Base-by-base conservation (phyloP, 2,797 vertebrate genomes). In the Diceros bicornis region DNA sequence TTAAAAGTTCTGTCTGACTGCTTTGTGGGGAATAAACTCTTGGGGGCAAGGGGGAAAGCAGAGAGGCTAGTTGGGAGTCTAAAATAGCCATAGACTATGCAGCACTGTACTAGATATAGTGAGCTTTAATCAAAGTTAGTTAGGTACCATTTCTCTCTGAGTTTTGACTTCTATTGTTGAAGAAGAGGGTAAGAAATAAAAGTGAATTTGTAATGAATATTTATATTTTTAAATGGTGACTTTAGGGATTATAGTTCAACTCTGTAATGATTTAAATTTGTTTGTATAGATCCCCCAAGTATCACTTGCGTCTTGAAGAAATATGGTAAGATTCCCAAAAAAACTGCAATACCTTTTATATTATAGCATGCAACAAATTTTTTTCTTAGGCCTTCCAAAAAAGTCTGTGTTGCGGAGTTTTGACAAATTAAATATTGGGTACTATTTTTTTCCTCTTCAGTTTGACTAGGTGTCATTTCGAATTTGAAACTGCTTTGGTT, bases 401-500 rank as follows among this genome's bases (percentile, higher is more conserved):
- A 89, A 92, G 83, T 44, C 62, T 82, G 4, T 78, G 55, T 89
- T 86, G 44, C 52, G 92, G 13, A 94, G n/a, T 71, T 94, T 85
- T 96, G 94, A 95, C 55, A 82, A 90, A 94, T 94, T 84, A 94
- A 90, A 92, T 96, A 82, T 50, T 77, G 23, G 23, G 55, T 94
- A 23, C 59, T 88, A 1, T 90, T 78, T 96, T 52, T 92, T 87
- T 82, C 64, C 27, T 82, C 14, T 84, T 78, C 52, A 75, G 1
- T 92, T 96, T 96, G 50, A 82, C n/a, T 85, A 89, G 55, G 66
- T 97, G 75, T 61, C 89, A 66, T 97, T 96, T 94, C 20, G 23
- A 92, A 87, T 96, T 93, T 93, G 89, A 94, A 97, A 86, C 47
- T 79, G 55, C 55, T 92, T 97, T 86, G 34, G 55, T 90, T 87